phyloP scores from a whole-genome alignment of 2,797 vertebrate species.

The Australoheros facetus region DNA sequence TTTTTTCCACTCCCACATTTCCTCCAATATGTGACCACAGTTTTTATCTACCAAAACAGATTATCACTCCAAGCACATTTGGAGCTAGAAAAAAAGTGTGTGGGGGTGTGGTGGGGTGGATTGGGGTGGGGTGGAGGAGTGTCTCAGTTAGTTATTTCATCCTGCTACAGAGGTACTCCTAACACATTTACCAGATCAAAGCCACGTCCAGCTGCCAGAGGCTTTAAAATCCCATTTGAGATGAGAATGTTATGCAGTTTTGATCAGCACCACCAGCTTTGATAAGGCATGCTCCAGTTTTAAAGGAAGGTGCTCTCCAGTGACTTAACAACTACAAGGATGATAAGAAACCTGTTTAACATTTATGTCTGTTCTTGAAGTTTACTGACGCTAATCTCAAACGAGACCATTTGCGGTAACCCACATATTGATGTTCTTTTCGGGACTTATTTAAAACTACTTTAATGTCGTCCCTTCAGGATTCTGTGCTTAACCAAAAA shows the following conservation, averaged over 20 bases:
- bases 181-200: constrained; percentile 28
- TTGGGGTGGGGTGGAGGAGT: too few species aligned
- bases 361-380: neutral
- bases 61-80: neutral
- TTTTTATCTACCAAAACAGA: neutral
- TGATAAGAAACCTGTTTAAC: neutral
- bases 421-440: neutral
- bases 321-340: constrained; percentile 2
- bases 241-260: constrained; percentile 12
- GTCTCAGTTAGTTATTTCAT: neutral
- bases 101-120: neutral
- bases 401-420: neutral
- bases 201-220: constrained; percentile 4
- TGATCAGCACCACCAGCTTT: constrained; percentile 13
- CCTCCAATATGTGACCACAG: neutral
- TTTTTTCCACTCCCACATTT: neutral
- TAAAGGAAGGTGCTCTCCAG: constrained; percentile 14
- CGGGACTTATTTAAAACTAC: neutral
- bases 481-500: constrained; percentile 83
- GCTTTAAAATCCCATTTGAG: constrained; percentile 16
- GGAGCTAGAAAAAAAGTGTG: neutral
- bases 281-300: constrained; percentile 28
- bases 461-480: constrained; percentile 55
- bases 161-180: constrained; percentile 2
- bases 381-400: neutral